phyloP scores from a whole-genome alignment of 2,888 invertebrate genomes.

The Phanerotoma sp. region DNA sequence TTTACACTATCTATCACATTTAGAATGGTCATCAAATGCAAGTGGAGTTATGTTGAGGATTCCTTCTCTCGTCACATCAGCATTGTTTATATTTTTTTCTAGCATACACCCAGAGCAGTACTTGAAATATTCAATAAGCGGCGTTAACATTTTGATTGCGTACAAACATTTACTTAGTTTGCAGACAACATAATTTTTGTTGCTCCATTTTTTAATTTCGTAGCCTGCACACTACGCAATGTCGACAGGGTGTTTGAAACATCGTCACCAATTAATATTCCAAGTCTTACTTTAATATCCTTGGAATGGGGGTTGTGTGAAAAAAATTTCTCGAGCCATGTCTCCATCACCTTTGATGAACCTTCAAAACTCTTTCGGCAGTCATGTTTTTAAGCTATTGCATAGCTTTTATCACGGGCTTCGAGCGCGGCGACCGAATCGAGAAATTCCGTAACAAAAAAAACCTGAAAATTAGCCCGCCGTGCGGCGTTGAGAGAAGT shows the following conservation, averaged over 20 bases:
- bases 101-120: constrained; percentile 27
- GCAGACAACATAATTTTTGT: constrained; percentile 25
- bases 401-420: too few relatives aligned
- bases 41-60: constrained; percentile 24
- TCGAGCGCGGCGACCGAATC: too few relatives aligned
- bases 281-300: constrained; percentile 24
- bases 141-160: constrained; percentile 18
- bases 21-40: constrained; percentile 24
- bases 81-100: constrained; percentile 24
- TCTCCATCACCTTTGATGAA: constrained; percentile 33
- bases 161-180: constrained; percentile 27
- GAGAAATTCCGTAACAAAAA: too few relatives aligned
- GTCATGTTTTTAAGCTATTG: too few relatives aligned
- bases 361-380: constrained; percentile 29
- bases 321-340: constrained; percentile 23
- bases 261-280: constrained; percentile 29
- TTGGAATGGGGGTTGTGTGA: constrained; percentile 16
- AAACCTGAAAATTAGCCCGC: too few relatives aligned
- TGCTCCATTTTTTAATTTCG: constrained; percentile 22
- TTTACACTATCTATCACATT: constrained; percentile 25
- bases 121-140: constrained; percentile 24
- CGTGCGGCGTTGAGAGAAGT: too few relatives aligned
- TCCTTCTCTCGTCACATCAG: constrained; percentile 17
- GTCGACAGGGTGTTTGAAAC: constrained; percentile 29
- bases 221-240: constrained; percentile 14